Base-by-base conservation (phyloP, 2,888 invertebrate genomes). In the Acleris laterana region DNA sequence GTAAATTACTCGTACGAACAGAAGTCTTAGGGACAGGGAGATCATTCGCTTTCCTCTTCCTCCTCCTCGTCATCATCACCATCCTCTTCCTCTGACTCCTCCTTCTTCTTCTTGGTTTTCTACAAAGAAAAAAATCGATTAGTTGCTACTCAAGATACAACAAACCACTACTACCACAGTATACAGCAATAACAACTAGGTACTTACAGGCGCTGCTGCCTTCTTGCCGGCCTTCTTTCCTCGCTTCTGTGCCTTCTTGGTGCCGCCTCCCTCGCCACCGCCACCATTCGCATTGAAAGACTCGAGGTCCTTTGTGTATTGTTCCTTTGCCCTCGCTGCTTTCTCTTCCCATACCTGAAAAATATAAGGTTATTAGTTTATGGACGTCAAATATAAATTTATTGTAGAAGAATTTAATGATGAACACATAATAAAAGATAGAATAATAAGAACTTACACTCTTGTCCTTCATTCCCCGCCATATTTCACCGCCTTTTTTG, bases 401-500 rank as follows among this genome's bases (percentile, higher is more conserved):
- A 13, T 38, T 4, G 17, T 38, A 2, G 19, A 11, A 58, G 17
- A 25, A 66, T 46, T n/a, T 44, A 44, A 16, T 7, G 6, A 16
- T 17, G n/a, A 62, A 59, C 62, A 69, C 48, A 49, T 19, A 1
- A 61, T 57, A 63, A 52, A 55, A 44, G 46, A 50, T 63, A 50
- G 52, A 44, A 48, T 56, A 55, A 49, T 70, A 69, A 60, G 46
- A 49, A 90, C 95, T 93, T 90, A 97, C 97, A 69, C 96, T 95
- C 93, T 98, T 98, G 80, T 98, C 97, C 79, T 96, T 96, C 84
- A 99, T 93, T 69, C 95, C 96, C 79, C 97, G 96, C 99, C 99
- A 99, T 93, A 98, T 93, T 93, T 99, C 98, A 57, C 99, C 99
- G 67, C 96, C 99, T 81, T 97, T 98, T 90, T 98, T 99, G 50